These are phyloP conservation scores for Helobdella robusta DNA, from an alignment of 2,888 invertebrate genomes.

Conservation along the genomic window DNA sequence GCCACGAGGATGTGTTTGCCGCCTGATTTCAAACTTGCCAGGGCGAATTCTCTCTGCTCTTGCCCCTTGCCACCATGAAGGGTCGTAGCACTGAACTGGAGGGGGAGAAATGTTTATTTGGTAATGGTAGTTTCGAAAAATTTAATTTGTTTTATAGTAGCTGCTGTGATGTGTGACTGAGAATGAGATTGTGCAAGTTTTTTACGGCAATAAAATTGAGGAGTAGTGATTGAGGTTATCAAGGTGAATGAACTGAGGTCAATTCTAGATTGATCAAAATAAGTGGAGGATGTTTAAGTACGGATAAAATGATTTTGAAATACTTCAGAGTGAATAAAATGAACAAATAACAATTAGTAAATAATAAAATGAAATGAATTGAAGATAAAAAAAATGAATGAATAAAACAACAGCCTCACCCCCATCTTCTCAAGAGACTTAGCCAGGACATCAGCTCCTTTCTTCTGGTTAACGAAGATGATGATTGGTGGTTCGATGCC, in stretches of 20 bases:
- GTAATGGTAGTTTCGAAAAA: too few species aligned
- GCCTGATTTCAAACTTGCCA: conserved; percentile 88
- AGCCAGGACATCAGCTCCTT: conserved; percentile 93
- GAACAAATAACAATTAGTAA: neutral
- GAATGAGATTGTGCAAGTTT: too few species aligned
- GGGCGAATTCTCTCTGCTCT: conserved; percentile 94
- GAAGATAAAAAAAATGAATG: neutral
- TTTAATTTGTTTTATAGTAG: too few species aligned
- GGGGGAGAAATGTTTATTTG: too few species aligned
- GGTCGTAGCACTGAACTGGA: conserved; percentile 81
- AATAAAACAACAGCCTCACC: conserved; percentile 48
- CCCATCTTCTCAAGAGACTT: conserved; percentile 92
- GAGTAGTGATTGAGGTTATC: too few species aligned
- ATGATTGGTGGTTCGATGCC: conserved; percentile 94
- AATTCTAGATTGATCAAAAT: neutral
- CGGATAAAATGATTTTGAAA: neutral
- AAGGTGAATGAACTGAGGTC: neutral
- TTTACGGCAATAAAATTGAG: too few species aligned
- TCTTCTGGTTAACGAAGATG: conserved; percentile 99
- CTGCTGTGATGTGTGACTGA: too few species aligned
- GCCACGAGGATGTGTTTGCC: conserved; percentile 95
- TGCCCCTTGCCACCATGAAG: conserved; percentile 99
- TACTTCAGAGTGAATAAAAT: neutral
- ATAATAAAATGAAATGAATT: neutral
- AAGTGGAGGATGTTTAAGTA: neutral